Evolutionary conservation across 2,888 invertebrate species (phyloP), one percentile per base, ranked within the genome.

Genomic region (Amphimallon solstitiale): DNA sequence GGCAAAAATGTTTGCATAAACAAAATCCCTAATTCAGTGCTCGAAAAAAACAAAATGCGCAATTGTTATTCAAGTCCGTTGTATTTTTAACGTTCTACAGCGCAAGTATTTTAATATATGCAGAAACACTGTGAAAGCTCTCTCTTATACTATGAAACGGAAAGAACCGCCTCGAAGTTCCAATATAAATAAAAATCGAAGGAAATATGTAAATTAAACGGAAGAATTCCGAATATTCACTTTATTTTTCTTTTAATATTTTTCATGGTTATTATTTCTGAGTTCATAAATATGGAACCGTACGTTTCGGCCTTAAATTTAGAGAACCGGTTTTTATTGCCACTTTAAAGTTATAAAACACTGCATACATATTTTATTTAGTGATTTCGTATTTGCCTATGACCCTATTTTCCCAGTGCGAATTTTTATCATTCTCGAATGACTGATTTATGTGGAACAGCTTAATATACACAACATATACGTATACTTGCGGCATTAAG

Each of bases 61-160:
- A 76, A 76, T 77, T 77, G 76, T 76, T 78, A 77, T 78, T 77
- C 77, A 74, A 72, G 72, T 73, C 74, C 76, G 73, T 76, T 76
- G 65, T 66, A 65, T 70, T 68, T 68, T 70, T 66, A 68, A 63
- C 68, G 65, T 69, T 69, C 62, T 56, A 52, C 29, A 67, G 54
- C 45, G 62, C 54, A 71, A 74, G 71, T 71, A 74, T 73, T 73
- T 74, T 76, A 76, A 76, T 76, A 66, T 76, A 76, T 76, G 75
- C 76, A 65, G 70, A 19, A 19, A 15, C 72, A 71, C 73, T 74
- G 75, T 71, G 70, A 72, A 71, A 73, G 71, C 74, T 64, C 70
- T 52, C n/a, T n/a, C n/a, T n/a, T n/a, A n/a, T 70, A 69, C 67
- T 69, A 72, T 70, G 29, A 23, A 12, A 14, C 48, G 29, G 12